Evolutionary conservation across 1,140 invertebrate genomes (phyloP).

Genomic region (Brachionus sp.): DNA sequence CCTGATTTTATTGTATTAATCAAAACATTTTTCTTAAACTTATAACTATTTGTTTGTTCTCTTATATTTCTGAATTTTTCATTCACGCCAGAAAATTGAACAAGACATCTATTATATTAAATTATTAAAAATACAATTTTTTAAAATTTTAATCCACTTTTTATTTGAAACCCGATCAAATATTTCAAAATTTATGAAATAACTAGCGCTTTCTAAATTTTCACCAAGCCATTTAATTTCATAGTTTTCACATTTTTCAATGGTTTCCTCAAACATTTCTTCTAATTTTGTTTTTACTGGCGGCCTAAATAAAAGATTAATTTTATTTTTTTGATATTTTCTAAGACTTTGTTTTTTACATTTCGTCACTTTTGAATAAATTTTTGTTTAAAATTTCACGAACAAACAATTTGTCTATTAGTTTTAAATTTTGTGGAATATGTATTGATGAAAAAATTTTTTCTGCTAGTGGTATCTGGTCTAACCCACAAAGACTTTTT

Average conservation of each 20-base stretch:
- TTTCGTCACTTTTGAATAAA: background rate
- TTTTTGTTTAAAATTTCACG: background rate
- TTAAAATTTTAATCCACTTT: background rate
- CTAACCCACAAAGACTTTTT: background rate
- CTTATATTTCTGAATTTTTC: conserved; percentile 14
- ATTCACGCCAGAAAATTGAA: background rate
- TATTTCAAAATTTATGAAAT: conserved; percentile 35
- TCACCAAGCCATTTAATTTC: background rate
- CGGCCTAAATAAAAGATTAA: background rate
- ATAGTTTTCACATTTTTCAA: background rate
- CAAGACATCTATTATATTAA: background rate
- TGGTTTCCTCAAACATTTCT: background rate
- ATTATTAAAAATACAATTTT: background rate
- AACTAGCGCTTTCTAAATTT: background rate
- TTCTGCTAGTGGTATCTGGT: background rate
- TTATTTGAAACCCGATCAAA: background rate
- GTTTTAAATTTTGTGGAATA: background rate
- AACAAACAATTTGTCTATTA: background rate
- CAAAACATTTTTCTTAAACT: background rate
- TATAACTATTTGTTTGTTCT: background rate
- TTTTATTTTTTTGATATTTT: background rate
- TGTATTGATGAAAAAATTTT: background rate
- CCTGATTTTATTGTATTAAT: background rate
- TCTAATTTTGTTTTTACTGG: conserved; percentile 4
- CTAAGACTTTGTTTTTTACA: background rate